These are phyloP conservation scores for Sylvia borin DNA, from an alignment of 2,797 vertebrate species.

Conservation along the genomic window DNA sequence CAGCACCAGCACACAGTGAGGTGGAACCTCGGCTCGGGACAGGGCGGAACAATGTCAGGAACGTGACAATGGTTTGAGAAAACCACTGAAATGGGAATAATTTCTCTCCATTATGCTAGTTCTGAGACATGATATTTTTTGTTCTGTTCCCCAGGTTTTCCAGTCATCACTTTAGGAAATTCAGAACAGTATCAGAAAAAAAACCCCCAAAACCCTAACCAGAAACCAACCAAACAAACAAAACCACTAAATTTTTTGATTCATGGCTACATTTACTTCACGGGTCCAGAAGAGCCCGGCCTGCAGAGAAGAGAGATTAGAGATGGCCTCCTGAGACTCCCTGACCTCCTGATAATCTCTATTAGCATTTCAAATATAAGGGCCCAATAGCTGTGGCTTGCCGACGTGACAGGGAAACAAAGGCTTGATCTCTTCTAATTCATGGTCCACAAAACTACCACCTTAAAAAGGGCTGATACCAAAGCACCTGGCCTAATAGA, in stretches of 20 bases:
- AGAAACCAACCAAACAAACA: no score
- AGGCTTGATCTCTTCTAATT: constrained; percentile 44
- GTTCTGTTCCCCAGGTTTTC: background rate
- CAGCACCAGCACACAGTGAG: background rate
- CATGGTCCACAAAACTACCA: background rate
- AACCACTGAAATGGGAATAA: background rate
- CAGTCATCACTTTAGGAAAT: background rate
- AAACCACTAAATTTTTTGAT: background rate
- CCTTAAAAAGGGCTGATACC: constrained; percentile 16
- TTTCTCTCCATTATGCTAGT: background rate
- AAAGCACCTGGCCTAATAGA: constrained; percentile 11
- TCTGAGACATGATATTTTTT: background rate
- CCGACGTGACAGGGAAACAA: constrained; percentile 31
- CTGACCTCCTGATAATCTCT: constrained; percentile 53
- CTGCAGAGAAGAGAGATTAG: background rate
- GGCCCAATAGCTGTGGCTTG: constrained; percentile 1
- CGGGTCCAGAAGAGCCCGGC: background rate
- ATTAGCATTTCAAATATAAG: constrained; percentile 62
- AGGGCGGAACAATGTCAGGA: background rate
- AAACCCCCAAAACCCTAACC: no score
- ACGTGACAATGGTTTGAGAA: background rate
- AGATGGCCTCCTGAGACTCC: background rate
- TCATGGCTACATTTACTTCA: background rate
- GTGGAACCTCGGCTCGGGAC: fast-evolving
- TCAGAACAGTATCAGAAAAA: background rate